These are phyloP conservation scores for Blennius ocellaris DNA, from an alignment of 2,113 vertebrate genomes.

Conservation along the genomic window DNA sequence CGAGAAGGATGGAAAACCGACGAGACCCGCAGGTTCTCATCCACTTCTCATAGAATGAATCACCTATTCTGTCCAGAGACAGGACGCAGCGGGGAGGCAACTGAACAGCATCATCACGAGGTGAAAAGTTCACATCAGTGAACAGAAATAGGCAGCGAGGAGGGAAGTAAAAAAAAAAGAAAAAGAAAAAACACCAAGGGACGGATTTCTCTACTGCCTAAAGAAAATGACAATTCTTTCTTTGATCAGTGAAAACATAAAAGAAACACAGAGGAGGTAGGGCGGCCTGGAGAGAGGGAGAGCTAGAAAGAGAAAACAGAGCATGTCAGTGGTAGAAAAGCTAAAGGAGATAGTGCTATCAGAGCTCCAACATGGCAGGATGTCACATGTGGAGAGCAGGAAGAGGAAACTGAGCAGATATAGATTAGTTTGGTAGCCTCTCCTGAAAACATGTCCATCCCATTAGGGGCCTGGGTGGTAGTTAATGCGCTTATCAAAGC, in stretches of 20 bases:
- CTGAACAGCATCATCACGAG: slow-evolving; percentile 52
- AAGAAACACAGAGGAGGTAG: slow-evolving; percentile 32
- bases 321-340: slow-evolving; percentile 34
- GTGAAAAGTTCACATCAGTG: slow-evolving; percentile 68
- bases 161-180: neutral
- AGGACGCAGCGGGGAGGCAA: slow-evolving; percentile 42
- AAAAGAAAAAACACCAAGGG: slow-evolving; percentile 3
- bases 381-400: slow-evolving; percentile 71
- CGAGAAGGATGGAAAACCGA: slow-evolving; percentile 35
- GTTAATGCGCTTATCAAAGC: slow-evolving; percentile 68
- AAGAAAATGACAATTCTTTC: slow-evolving; percentile 27
- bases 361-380: slow-evolving; percentile 71
- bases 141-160: slow-evolving; percentile 25
- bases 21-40: slow-evolving; percentile 44
- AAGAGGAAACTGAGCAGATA: slow-evolving; percentile 77
- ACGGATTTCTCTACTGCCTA: slow-evolving; percentile 15
- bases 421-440: slow-evolving; percentile 67
- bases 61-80: slow-evolving; percentile 45
- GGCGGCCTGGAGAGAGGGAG: slow-evolving; percentile 7
- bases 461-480: slow-evolving; percentile 47
- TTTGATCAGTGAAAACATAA: slow-evolving; percentile 46
- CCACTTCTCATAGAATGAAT: slow-evolving; percentile 54
- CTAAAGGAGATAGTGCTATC: slow-evolving; percentile 57
- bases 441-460: slow-evolving; percentile 64
- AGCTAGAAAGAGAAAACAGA: slow-evolving; percentile 6